These are phyloP conservation scores for Sylvilagus bachmani DNA, from an alignment of 2,113 vertebrate species.

Conservation along the genomic window DNA sequence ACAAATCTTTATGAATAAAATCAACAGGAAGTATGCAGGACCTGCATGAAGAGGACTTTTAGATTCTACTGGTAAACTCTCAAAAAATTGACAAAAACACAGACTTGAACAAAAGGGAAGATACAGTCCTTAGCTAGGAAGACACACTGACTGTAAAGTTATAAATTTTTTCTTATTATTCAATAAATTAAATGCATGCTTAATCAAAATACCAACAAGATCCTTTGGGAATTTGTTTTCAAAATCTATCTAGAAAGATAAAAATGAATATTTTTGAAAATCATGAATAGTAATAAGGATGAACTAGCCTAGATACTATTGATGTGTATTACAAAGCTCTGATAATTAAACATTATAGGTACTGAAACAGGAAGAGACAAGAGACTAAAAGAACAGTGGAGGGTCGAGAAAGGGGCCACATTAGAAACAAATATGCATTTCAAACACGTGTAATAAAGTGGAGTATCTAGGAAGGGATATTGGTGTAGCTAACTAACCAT, in stretches of 20 bases:
- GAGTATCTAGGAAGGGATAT: not conserved
- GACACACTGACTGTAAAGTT: not conserved
- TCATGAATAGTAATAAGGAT: not conserved
- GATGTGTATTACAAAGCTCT: not conserved
- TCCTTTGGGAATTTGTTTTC: not conserved
- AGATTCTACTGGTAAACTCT: not conserved
- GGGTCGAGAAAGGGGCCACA: not conserved
- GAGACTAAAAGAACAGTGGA: not conserved
- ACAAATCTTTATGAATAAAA: not conserved
- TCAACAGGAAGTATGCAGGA: not conserved
- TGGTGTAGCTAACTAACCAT: not conserved
- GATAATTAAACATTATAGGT: not conserved
- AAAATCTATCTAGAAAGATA: not conserved
- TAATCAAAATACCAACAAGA: not conserved
- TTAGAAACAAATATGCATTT: not conserved
- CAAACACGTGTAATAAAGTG: not conserved
- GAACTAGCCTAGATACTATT: not conserved
- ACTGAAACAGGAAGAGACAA: too few species aligned
- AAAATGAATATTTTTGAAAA: not conserved
- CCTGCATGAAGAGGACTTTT: not conserved
- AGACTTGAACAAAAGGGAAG: not conserved
- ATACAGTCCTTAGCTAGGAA: not conserved
- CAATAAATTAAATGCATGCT: not conserved
- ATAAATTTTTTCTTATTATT: not conserved
- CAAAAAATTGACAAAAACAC: not conserved